Percentiles rank a stretch among this genome's conserved stretches.
Conservation (phyloP, 2,113 vertebrate species). For the Cercocebus atys region DNA sequence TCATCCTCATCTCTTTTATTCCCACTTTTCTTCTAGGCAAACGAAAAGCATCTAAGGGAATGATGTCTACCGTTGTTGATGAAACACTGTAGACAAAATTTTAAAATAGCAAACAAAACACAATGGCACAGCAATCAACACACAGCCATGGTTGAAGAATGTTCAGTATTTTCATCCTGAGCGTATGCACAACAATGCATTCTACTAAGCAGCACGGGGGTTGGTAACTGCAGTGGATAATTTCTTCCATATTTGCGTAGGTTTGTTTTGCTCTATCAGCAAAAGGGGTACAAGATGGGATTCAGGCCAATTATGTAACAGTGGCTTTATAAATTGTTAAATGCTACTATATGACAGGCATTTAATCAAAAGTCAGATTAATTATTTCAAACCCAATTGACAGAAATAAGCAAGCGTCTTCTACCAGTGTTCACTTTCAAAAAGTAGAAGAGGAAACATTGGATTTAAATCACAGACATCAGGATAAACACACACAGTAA, state of each 20-base stretch:
- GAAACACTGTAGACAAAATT: constrained; percentile 14
- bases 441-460: neutral
- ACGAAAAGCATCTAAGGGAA: neutral
- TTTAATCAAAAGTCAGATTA: constrained; percentile 27
- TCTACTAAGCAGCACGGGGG: constrained; percentile 37
- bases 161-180: constrained; percentile 57
- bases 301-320: constrained; percentile 37
- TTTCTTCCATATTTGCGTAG: constrained; percentile 75
- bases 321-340: constrained; percentile 1
- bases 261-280: constrained; percentile 65
- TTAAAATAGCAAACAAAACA: neutral
- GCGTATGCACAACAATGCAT: constrained; percentile 52
- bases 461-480: neutral
- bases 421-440: neutral
- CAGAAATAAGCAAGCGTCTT: constrained; percentile 23
- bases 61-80: neutral
- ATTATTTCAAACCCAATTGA: constrained; percentile 22
- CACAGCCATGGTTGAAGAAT: constrained; percentile 43
- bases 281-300: constrained; percentile 52
- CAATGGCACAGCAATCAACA: neutral
- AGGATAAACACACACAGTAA: neutral
- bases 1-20: neutral
- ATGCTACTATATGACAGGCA: neutral
- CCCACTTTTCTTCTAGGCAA: neutral
- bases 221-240: constrained; percentile 44